Base-by-base conservation (phyloP, 2,797 vertebrate species). In the Macrochelys suwanniensis region DNA sequence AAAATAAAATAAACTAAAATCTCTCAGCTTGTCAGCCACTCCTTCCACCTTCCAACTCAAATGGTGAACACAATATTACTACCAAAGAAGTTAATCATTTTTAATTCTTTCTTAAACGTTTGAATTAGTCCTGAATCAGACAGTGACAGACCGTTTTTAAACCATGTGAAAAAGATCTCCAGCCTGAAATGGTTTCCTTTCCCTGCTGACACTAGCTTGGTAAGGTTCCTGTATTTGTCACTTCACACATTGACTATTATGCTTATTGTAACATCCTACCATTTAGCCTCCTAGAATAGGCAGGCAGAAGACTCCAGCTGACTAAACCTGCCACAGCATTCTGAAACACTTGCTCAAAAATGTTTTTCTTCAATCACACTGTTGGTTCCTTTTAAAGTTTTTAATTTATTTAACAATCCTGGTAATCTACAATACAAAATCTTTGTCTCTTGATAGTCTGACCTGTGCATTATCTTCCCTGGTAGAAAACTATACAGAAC, bases 31-130 rank as follows among this genome's bases (percentile, higher is more conserved):
- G 17, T 85, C 89, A 93, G 25, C 42, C 0, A 80, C 91, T 93
- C 94, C 96, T 97, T 95, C 95, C 74, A 61, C 90, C 89, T 89
- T 94, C 94, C 94, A 78, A 45, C 84, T 94, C 59, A 53, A 85
- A 91, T 10, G 82, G 86, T 33, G 88, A 93, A 71, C 0, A 0
- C 78, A 56, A 89, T 84, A 80, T 28, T 25, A 33, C 80, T 85
- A 2, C 78, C 0, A 0, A 77, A 84, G 23, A 45, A 93, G 23
- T 33, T 8, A 0, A 23, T 84, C 2, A 1, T 81, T 95, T 90
- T 80, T 65, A 93, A n/a, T 42, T 57, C 91, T 92, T 88, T n/a
- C 0, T 12, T 61, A 94, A 89, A 84, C 42, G 56, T 78, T 47
- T 11, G 25, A 80, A 80, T 86, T 89, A 82, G 78, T 0, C 0